Evolutionary conservation across 2,113 vertebrate genomes (phyloP).

Genomic region (Ovis canadensis): DNA sequence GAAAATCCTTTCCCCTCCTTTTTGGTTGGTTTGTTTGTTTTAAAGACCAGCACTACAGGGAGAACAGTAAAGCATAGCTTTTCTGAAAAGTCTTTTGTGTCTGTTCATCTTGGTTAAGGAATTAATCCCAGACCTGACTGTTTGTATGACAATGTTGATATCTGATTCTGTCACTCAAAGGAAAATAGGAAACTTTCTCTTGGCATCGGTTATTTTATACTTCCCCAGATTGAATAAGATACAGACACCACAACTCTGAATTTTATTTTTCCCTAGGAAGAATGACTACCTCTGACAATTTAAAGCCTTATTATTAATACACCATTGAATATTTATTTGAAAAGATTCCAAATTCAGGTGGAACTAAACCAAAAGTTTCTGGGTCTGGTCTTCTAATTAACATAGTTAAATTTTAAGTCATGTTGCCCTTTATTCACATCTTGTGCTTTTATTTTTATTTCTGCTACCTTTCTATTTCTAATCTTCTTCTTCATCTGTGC

Average conservation of each 20-base stretch:
- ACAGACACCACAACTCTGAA: not conserved
- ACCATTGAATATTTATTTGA: not conserved
- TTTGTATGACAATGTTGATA: constrained; percentile 67
- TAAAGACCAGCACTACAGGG: constrained; percentile 48
- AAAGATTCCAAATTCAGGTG: not conserved
- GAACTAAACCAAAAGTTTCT: not conserved
- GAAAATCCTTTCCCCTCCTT: not conserved
- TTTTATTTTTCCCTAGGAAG: not conserved
- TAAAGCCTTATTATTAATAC: not conserved
- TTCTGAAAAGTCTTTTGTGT: constrained; percentile 68
- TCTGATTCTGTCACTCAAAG: constrained; percentile 66
- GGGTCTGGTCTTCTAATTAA: not conserved
- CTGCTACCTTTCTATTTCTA: not conserved
- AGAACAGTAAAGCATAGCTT: not conserved
- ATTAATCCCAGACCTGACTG: constrained; percentile 58
- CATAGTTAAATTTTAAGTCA: not conserved
- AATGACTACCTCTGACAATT: not conserved
- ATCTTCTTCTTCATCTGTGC: not conserved
- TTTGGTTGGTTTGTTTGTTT: constrained; percentile 62
- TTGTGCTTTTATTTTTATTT: not conserved
- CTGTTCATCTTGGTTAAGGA: constrained; percentile 49
- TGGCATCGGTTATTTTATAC: constrained; percentile 38
- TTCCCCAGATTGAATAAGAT: not conserved
- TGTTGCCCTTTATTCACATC: not conserved
- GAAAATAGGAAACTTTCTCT: constrained; percentile 50